Percentiles rank a stretch among this genome's conserved stretches.
phyloP scores from a whole-genome alignment of 2,113 vertebrate genomes.

The Sclerurus mexicanus region DNA sequence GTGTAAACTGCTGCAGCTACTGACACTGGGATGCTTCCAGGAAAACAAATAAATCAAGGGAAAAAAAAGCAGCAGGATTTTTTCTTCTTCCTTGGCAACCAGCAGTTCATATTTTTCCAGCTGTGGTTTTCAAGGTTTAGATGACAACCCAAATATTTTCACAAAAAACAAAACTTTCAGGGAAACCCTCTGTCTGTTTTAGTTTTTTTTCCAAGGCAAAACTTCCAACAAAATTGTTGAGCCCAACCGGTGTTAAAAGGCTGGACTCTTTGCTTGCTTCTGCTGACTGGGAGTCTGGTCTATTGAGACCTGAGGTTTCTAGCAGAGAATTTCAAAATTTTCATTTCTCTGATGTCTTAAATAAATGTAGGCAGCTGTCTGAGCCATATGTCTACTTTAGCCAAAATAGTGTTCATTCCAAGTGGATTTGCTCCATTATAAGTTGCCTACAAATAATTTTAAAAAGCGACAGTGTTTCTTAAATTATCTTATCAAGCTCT shows the following conservation, averaged over 20 bases:
- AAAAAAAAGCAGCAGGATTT: not conserved
- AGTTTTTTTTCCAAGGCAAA: not conserved
- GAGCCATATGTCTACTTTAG: not conserved
- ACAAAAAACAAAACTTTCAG: constrained; percentile 6
- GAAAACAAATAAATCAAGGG: not conserved
- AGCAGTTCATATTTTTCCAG: not conserved
- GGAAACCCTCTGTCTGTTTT: not conserved
- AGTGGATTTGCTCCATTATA: constrained; percentile 39
- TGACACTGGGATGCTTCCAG: not conserved
- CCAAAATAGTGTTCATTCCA: constrained; percentile 34
- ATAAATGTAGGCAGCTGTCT: constrained; percentile 2
- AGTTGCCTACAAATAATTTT: constrained; percentile 60
- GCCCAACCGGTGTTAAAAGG: not conserved
- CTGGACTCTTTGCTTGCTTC: not conserved
- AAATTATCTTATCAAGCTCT: constrained; percentile 60
- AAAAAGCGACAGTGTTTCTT: constrained; percentile 30
- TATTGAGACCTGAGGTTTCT: not conserved
- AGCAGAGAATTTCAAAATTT: not conserved
- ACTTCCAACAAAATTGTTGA: not conserved
- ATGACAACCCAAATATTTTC: constrained; percentile 30
- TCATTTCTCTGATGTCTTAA: constrained; percentile 15
- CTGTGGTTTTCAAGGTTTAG: constrained; percentile 13
- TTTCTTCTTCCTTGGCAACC: not conserved
- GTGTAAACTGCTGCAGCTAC: not conserved
- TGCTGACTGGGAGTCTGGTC: not conserved